These are phyloP conservation scores for Turritopsis rubra DNA, from an alignment of 30 jellyfish, hydroid and myxozoan genomes.

Conservation along the genomic window DNA sequence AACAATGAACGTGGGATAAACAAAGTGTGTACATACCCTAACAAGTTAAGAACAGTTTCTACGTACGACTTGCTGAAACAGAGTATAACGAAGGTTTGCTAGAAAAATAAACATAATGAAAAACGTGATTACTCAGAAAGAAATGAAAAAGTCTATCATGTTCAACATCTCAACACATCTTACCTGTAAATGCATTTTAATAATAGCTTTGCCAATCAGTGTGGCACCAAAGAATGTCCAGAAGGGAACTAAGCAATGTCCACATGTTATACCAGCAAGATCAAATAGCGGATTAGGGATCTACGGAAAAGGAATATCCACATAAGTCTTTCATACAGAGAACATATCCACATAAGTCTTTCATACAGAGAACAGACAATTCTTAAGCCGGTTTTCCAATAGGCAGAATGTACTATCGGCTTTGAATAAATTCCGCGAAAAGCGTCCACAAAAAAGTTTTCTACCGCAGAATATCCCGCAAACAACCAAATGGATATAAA, in stretches of 20 bases:
- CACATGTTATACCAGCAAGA: constrained; percentile 98
- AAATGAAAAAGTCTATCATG: neutral
- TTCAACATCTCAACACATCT: neutral
- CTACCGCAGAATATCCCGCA: too few relatives aligned
- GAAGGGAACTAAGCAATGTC: constrained; percentile 99
- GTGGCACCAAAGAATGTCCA: constrained; percentile 99
- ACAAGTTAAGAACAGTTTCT: constrained; percentile 48
- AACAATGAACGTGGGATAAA: neutral
- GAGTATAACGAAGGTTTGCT: constrained; percentile 94
- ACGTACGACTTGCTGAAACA: constrained; percentile 90
- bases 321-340: neutral
- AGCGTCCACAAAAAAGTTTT: too few relatives aligned
- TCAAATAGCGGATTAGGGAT: constrained; percentile 97
- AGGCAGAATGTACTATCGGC: too few relatives aligned
- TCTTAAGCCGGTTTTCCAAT: too few relatives aligned
- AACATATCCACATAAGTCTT: too few relatives aligned
- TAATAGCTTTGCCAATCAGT: constrained; percentile 90
- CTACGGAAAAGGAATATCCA: constrained; percentile 21
- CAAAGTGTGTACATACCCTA: constrained; percentile 63
- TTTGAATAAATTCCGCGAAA: too few relatives aligned
- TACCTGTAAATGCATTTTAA: constrained; percentile 97
- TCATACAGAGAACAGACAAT: too few relatives aligned
- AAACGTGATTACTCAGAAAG: neutral
- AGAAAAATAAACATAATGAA: constrained; percentile 21
- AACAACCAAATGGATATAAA: too few relatives aligned